Evolutionary conservation across 2,113 vertebrate species (phyloP), one percentile per base, ranked within the genome.

Genomic region (Tringa solitaria): DNA sequence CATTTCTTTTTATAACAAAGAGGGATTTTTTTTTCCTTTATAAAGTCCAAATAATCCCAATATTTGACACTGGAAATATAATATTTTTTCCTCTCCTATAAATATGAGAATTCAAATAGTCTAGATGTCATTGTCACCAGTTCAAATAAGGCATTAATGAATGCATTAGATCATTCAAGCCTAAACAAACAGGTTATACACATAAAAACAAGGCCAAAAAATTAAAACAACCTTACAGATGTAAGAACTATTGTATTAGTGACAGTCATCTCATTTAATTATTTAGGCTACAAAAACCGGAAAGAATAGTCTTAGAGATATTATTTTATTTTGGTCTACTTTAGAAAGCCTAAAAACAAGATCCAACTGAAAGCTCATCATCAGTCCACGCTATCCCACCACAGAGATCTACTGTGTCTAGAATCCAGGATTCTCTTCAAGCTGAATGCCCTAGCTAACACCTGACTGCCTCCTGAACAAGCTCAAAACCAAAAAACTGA

Each of bases 141-240:
- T 48, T 96, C 67, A 93, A 82, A 69, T 37, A 93, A 85, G 63
- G 59, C 70, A 96, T 69, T 82, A 82, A 74, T 59, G 53, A 91
- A 76, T 67, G 37, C 43, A 88, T 26, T 69, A 43, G 4, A 70
- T 39, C 30, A 84, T 46, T 85, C 32, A 80, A 85, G 45, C 61
- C 24, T 54, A 89, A 89, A 81, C 6, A 72, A 84, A 68, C 26
- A 63, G 9, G 2, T 12, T 69, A 54, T 23, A 60, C 28, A 68
- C 10, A 76, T 50, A 41, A 4, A 74, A 12, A 84, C 51, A 94
- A 14, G 11, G 15, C n/a, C 1, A 8, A 65, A 94, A 85, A 35
- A 37, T 32, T 69, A 69, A 27, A 57, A 83, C 54, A 50, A 56
- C 23, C 13, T 56, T 60, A 17, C 10, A 51, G 70, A 16, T 6